Percentiles rank a stretch among this genome's conserved stretches.
These are phyloP conservation scores for Masnerella sp. DNA, from an alignment of 2,888 invertebrate genomes.

Conservation along the genomic window DNA sequence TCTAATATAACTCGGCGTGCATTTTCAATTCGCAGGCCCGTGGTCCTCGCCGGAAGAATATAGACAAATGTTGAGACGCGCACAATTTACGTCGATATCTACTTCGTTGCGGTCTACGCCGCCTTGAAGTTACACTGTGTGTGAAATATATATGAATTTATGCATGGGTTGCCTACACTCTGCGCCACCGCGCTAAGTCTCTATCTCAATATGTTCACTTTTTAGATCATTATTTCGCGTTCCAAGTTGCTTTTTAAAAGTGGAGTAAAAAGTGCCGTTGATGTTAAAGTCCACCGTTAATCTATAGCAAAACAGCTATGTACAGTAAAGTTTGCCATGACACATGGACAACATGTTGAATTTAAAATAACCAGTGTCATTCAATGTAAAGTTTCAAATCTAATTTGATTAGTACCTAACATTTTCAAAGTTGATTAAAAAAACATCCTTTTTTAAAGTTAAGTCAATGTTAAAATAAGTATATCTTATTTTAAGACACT, in stretches of 20 bases:
- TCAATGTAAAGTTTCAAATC: too few species aligned
- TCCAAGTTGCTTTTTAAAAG: not conserved
- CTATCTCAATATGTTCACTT: not conserved
- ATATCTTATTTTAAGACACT: too few species aligned
- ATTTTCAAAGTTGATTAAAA: too few species aligned
- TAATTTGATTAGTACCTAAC: too few species aligned
- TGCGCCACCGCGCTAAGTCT: not conserved
- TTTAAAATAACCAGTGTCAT: too few species aligned
- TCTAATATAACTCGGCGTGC: conserved; percentile 13
- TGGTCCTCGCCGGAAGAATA: conserved; percentile 11
- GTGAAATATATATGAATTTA: conserved; percentile 21
- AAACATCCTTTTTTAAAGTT: too few species aligned
- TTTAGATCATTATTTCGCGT: not conserved
- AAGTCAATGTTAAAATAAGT: too few species aligned
- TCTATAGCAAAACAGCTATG: too few species aligned
- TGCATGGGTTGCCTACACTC: conserved; percentile 8
- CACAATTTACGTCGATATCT: conserved; percentile 24
- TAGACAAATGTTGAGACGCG: conserved; percentile 19
- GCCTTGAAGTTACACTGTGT: not conserved
- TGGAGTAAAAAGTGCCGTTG: too few species aligned
- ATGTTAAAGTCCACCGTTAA: too few species aligned
- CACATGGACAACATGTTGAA: too few species aligned
- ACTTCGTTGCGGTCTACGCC: not conserved
- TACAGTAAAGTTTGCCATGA: too few species aligned
- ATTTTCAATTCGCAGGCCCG: conserved; percentile 21